These are phyloP conservation scores for Clytia hemisphaerica DNA, from an alignment of 30 jellyfish, hydroid and myxozoan species.

Conservation along the genomic window DNA sequence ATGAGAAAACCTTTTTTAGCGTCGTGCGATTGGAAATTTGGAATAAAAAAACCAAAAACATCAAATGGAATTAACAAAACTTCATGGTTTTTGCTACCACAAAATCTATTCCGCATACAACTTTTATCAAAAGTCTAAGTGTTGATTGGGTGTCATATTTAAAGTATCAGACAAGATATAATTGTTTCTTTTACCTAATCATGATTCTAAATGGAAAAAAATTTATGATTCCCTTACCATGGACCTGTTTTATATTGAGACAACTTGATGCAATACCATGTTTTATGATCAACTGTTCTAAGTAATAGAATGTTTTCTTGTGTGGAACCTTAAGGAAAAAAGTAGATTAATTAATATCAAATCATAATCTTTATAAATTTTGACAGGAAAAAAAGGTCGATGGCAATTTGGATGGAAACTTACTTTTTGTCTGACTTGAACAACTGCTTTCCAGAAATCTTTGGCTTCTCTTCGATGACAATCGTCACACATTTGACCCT, in stretches of 20 bases:
- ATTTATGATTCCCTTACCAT: conserved; percentile 43
- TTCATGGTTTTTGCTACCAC: background rate
- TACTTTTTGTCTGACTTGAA: conserved; percentile 97
- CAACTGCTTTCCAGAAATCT: conserved; percentile 97
- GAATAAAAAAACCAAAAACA: background rate
- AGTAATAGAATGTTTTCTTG: conserved; percentile 78
- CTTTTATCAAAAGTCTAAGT: too few relatives aligned
- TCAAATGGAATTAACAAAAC: background rate
- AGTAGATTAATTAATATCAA: background rate
- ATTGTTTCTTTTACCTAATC: too few relatives aligned
- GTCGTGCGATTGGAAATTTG: background rate
- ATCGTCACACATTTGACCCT: conserved; percentile 94
- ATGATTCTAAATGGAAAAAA: too few relatives aligned
- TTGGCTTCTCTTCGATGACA: conserved; percentile 98
- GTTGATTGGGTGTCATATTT: too few relatives aligned
- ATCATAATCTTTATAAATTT: background rate
- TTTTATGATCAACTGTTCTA: conserved; percentile 88
- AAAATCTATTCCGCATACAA: background rate
- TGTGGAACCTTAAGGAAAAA: conserved; percentile 65
- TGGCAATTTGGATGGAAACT: background rate
- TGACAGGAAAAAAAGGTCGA: background rate
- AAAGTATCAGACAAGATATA: too few relatives aligned
- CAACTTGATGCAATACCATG: conserved; percentile 65
- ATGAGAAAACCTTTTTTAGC: background rate
- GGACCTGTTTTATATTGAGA: conserved; percentile 84